Evolutionary conservation across 2,888 invertebrate species (phyloP), one percentile per base, ranked within the genome.

Genomic region (Eristalis pertinax): DNA sequence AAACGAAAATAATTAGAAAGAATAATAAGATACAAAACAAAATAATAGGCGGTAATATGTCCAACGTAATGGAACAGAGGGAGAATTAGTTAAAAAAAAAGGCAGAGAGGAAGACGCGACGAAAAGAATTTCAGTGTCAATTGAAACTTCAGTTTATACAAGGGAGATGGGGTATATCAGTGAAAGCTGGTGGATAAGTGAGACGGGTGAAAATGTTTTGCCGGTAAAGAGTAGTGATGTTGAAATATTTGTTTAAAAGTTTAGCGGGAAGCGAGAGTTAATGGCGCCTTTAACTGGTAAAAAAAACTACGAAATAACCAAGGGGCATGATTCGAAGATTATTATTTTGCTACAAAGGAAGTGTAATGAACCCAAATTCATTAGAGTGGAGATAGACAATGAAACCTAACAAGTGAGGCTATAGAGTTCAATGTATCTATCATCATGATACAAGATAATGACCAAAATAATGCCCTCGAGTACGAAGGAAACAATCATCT

Each of bases 51-150:
- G 58, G 80, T 80, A 73, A 80, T 84, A 76, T 73, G 84, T 56
- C 60, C 29, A 62, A 38, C 38, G 2, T 13, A 15, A 4, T 62
- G 35, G 4, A 62, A 68, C 41, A 60, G 65, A 72, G 65, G 72
- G 50, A 50, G 73, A 22, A 67, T 67, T 11, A 56, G 24, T 60
- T 50, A 63, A 41, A n/a, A 64, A n/a, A 64, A 58, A 62, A 29
- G 13, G 15, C 41, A 3, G n/a, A 26, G 22, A 60, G 62, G 13
- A 10, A 43, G 32, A 32, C 10, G 7, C 32, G 32, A 10, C 11
- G 22, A 38, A 67, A 68, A 78, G 63, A 84, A 80, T 85, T 38
- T 78, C 85, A 85, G 43, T 73, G 78, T 84, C 69, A 78, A 68
- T 58, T 69, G 56, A 26, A 29, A 41, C 22, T 38, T 41, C 41